phyloP scores from a whole-genome alignment of 2,113 vertebrate species.

The Eidolon helvum region DNA sequence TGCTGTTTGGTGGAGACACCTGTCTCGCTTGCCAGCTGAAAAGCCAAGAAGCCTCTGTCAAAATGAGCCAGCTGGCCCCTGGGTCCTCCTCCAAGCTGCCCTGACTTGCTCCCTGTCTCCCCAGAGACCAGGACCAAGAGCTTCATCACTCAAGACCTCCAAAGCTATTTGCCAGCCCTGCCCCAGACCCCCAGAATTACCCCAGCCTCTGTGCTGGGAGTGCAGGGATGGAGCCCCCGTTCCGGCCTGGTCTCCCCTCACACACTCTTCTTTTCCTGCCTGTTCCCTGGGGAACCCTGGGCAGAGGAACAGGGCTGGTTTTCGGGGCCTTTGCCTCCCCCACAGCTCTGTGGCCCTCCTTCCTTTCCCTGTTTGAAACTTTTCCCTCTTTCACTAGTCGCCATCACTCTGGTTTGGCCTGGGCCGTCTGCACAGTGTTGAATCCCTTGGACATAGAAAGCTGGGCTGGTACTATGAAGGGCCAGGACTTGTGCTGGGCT shows the following conservation, averaged over 20 bases:
- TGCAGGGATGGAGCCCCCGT: not conserved
- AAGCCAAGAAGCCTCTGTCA: not conserved
- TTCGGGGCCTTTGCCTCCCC: not conserved
- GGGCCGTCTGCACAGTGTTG: not conserved
- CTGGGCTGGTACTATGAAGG: not conserved
- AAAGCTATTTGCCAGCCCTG: not conserved
- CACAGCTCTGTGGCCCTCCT: not conserved
- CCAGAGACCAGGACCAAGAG: not conserved
- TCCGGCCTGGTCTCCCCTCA: not conserved
- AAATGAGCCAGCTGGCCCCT: not conserved
- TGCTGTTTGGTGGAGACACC: slow-evolving; percentile 54
- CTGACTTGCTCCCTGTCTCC: not conserved
- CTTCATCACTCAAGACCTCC: not conserved
- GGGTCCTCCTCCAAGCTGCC: not conserved
- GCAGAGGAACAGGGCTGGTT: not conserved
- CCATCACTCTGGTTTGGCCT: not conserved
- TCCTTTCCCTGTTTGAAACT: slow-evolving; percentile 48
- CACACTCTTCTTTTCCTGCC: not conserved
- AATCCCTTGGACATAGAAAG: not conserved
- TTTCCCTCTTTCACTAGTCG: not conserved
- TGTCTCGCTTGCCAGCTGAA: slow-evolving; percentile 25
- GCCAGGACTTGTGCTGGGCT: not conserved
- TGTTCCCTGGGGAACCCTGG: not conserved
- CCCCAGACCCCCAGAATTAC: not conserved
- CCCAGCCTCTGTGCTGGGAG: not conserved